These are phyloP conservation scores for Araneus ventricosus DNA, from an alignment of 1,140 invertebrate genomes.

Conservation along the genomic window DNA sequence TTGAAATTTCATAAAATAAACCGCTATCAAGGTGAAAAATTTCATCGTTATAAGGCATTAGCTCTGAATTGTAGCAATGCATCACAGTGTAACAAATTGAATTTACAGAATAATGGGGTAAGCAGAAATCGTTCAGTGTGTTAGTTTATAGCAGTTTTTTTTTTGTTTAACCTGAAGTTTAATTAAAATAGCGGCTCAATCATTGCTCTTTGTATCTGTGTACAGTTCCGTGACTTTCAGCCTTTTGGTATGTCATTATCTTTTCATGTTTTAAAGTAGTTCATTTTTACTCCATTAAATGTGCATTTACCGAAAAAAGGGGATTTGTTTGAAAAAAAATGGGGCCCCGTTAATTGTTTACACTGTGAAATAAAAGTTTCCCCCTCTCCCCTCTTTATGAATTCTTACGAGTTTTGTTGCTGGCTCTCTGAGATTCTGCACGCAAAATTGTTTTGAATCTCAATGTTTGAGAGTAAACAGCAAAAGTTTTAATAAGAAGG, in stretches of 20 bases:
- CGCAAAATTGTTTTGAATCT: background rate
- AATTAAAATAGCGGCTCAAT: background rate
- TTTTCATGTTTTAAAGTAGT: background rate
- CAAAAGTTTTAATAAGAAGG: slow-evolving; percentile 12
- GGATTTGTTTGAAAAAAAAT: background rate
- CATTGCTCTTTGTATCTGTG: background rate
- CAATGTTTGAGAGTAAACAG: background rate
- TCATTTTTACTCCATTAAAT: background rate
- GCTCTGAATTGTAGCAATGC: no score
- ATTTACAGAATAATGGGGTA: no score
- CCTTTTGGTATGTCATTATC: background rate
- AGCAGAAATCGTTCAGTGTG: no score
- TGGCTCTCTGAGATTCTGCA: background rate
- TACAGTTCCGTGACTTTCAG: background rate
- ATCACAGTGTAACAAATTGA: no score
- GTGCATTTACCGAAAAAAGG: background rate
- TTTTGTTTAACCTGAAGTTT: background rate
- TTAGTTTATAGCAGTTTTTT: background rate
- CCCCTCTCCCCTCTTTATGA: background rate
- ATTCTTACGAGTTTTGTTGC: background rate
- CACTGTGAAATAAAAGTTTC: slow-evolving; percentile 2
- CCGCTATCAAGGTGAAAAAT: no score
- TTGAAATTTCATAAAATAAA: no score
- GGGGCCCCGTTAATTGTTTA: background rate
- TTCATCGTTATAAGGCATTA: no score